Percentiles rank a stretch among this genome's conserved stretches.
phyloP scores from a whole-genome alignment of 2,113 vertebrate genomes.

The Saccopteryx bilineata region DNA sequence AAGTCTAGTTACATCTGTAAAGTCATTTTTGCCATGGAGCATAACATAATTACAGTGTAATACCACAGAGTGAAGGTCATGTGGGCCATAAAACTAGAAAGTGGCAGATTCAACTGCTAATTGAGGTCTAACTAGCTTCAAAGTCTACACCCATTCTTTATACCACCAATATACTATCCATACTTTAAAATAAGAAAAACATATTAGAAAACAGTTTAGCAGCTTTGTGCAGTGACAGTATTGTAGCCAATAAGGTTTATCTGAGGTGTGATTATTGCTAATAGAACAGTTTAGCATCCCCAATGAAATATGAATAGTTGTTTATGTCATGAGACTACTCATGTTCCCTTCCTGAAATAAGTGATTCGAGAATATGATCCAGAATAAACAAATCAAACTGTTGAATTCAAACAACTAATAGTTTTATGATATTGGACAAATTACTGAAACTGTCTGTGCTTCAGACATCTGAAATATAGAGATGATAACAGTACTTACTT shows the following conservation, averaged over 20 bases:
- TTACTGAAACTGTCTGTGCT: neutral
- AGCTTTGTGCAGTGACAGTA: too few species aligned
- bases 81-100: neutral
- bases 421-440: neutral
- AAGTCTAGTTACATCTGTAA: neutral
- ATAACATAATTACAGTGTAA: neutral
- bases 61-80: neutral
- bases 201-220: neutral
- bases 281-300: neutral
- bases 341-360: neutral
- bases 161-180: neutral
- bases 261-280: too few species aligned
- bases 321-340: neutral
- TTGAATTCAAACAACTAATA: neutral
- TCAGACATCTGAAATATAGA: neutral
- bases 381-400: neutral
- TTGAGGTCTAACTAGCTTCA: neutral
- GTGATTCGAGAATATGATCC: neutral
- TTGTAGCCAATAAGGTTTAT: too few species aligned
- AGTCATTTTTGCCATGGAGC: neutral
- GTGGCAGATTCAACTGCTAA: neutral
- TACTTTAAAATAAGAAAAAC: conserved; percentile 48
- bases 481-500: neutral
- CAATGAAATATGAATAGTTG: neutral
- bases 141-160: conserved; percentile 1